phyloP scores from a whole-genome alignment of 2,113 vertebrate genomes.

The Paracanthobrama guichenoti region DNA sequence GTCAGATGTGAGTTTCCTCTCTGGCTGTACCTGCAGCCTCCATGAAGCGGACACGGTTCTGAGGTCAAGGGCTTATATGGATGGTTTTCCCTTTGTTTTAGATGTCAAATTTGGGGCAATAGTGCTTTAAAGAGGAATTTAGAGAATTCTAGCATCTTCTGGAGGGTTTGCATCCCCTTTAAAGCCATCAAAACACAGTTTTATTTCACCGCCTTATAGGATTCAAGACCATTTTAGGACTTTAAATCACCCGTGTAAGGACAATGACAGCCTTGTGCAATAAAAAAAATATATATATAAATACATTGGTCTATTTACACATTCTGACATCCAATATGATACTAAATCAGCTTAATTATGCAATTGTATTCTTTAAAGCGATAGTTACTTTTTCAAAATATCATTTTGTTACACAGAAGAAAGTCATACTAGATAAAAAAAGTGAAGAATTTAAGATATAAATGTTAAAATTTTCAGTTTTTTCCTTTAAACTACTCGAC shows the following conservation, averaged over 20 bases:
- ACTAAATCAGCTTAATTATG: not conserved
- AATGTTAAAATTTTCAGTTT: not conserved
- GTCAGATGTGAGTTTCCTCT: not conserved
- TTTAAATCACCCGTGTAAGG: not conserved
- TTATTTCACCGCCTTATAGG: not conserved
- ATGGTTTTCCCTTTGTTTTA: not conserved
- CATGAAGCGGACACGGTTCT: not conserved
- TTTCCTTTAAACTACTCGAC: not conserved
- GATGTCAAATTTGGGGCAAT: not conserved
- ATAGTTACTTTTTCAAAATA: not conserved
- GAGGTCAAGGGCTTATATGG: not conserved
- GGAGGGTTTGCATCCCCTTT: not conserved
- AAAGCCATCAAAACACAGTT: not conserved
- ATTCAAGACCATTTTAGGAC: not conserved
- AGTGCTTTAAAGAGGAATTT: not conserved
- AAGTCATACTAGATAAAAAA: not conserved
- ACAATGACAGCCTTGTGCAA: not conserved
- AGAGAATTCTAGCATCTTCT: not conserved
- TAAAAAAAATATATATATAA: not conserved
- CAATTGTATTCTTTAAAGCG: not conserved
- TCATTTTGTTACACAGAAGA: not conserved
- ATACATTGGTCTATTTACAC: not conserved
- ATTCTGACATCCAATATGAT: not conserved
- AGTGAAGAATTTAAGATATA: not conserved
- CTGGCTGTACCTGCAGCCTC: not conserved